phyloP scores from a whole-genome alignment of 2,888 invertebrate species.

The Pasiphila rectangulata region DNA sequence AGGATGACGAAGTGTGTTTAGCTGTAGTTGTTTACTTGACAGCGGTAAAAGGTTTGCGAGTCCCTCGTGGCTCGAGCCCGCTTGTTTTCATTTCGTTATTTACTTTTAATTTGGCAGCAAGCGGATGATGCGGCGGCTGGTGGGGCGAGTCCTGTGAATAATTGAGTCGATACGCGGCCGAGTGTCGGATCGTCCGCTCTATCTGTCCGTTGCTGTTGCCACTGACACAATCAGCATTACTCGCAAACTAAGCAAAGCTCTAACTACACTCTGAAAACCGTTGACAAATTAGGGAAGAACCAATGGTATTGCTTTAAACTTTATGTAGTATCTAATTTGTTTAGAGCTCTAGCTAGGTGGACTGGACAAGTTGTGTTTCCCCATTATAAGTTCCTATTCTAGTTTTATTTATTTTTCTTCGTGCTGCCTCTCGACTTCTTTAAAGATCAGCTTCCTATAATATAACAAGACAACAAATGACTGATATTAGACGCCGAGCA shows the following conservation, averaged over 20 bases:
- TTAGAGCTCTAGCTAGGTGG: not conserved
- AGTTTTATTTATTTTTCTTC: too few relatives aligned
- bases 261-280: not conserved
- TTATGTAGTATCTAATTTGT: not conserved
- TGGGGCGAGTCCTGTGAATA: conserved; percentile 73
- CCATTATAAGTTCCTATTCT: too few relatives aligned
- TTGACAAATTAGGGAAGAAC: not conserved
- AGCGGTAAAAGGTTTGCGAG: conserved; percentile 80
- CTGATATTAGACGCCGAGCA: conserved; percentile 6
- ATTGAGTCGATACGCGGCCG: conserved; percentile 66
- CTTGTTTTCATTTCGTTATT: conserved; percentile 81
- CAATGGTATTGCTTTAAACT: too few relatives aligned
- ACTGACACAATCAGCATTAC: conserved; percentile 4
- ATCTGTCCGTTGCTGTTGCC: conserved; percentile 36
- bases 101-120: conserved; percentile 81
- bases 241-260: conserved; percentile 6
- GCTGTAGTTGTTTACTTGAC: conserved; percentile 74
- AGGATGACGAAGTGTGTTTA: conserved; percentile 76
- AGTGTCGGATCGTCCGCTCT: conserved; percentile 43
- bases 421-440: too few relatives aligned
- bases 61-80: conserved; percentile 69
- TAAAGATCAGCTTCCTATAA: too few relatives aligned
- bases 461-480: not conserved
- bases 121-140: conserved; percentile 70
- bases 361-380: too few relatives aligned